These are phyloP conservation scores for Copidosoma aretas DNA, from an alignment of 2,888 invertebrate species.

Conservation along the genomic window DNA sequence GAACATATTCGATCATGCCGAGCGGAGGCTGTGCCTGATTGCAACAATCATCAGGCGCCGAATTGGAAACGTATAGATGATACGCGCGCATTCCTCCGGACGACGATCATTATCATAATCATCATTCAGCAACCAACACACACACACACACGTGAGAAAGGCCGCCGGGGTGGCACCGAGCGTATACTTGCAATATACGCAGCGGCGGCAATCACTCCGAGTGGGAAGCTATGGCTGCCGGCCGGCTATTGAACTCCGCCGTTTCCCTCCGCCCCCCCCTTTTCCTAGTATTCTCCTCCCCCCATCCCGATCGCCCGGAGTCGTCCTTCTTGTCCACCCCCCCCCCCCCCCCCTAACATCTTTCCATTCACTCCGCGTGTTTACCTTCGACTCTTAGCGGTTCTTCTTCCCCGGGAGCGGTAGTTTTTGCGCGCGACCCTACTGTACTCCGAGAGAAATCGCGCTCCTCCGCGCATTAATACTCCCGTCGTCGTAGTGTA, in stretches of 20 bases:
- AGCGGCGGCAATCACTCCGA: slow-evolving; percentile 1
- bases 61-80: too few species aligned
- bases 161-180: background rate
- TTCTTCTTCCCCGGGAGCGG: slow-evolving; percentile 1
- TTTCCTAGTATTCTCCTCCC: background rate
- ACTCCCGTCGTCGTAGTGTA: too few species aligned
- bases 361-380: slow-evolving; percentile 14
- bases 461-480: slow-evolving; percentile 11
- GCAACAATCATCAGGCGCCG: background rate
- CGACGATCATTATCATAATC: background rate
- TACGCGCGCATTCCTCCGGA: background rate
- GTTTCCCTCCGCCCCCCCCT: background rate
- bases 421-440: slow-evolving; percentile 2
- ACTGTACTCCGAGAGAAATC: slow-evolving; percentile 15
- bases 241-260: slow-evolving; percentile 34
- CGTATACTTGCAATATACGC: slow-evolving; percentile 9
- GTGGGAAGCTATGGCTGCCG: too few species aligned
- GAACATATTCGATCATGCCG: background rate
- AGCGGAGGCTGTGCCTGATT: background rate
- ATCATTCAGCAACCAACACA: background rate
- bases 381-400: slow-evolving; percentile 32
- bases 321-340: slow-evolving; percentile 26
- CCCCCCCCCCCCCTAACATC: slow-evolving; percentile 17
- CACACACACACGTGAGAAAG: background rate
- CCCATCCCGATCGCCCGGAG: background rate